phyloP scores from a whole-genome alignment of 35 echinoderm and acorn worm species.

The Holothuria glaberrima region DNA sequence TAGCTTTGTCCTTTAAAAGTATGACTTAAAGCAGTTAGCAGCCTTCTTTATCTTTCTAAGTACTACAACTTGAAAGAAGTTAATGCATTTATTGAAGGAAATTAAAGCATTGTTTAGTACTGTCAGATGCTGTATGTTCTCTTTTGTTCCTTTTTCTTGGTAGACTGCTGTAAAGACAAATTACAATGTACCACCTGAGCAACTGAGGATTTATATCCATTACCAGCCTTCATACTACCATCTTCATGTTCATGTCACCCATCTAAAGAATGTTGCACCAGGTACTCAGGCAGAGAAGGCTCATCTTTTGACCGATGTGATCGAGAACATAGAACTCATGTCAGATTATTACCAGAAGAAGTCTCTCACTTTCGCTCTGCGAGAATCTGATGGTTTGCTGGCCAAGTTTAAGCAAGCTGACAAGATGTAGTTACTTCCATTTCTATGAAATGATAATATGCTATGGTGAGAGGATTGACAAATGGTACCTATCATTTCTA shows the following conservation, averaged over 20 bases:
- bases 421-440: background rate
- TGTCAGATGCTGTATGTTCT: background rate
- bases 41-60: too few relatives aligned
- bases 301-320: conserved; percentile 83
- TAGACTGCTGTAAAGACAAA: conserved; percentile 80
- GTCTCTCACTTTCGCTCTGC: conserved; percentile 72
- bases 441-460: too few relatives aligned
- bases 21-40: too few relatives aligned
- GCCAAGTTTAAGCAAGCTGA: conserved; percentile 76
- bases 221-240: conserved; percentile 99
- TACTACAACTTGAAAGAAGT: too few relatives aligned
- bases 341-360: conserved; percentile 94
- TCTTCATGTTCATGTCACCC: conserved; percentile 92
- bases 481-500: too few relatives aligned
- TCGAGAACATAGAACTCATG: conserved; percentile 85
- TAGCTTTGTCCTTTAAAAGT: too few relatives aligned
- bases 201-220: conserved; percentile 86
- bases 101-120: background rate
- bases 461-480: too few relatives aligned
- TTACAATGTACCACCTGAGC: conserved; percentile 59
- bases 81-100: too few relatives aligned
- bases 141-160: background rate
- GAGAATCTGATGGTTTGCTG: conserved; percentile 79
- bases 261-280: conserved; percentile 82
- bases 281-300: conserved; percentile 73